Evolutionary conservation across 2,797 vertebrate species (phyloP).

Genomic region (Valencia hispanica): DNA sequence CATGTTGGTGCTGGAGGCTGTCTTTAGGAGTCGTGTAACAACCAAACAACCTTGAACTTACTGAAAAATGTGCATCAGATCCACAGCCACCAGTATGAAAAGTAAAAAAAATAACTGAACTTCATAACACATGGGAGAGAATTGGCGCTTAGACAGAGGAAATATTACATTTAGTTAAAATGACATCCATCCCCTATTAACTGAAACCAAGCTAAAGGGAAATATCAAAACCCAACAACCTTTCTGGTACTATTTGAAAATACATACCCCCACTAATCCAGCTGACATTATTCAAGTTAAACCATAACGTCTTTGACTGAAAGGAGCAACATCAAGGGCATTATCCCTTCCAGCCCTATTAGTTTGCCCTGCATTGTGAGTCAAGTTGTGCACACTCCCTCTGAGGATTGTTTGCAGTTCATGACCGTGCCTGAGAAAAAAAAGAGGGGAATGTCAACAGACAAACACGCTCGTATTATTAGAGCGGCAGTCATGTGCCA

Average conservation of each 20-base stretch:
- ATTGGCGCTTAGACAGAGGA: not conserved
- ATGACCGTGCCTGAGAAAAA: conserved; percentile 56
- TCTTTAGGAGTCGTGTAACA: not conserved
- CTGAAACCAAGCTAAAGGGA: not conserved
- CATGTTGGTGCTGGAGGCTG: not conserved
- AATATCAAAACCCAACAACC: not conserved
- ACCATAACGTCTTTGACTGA: conserved; percentile 47
- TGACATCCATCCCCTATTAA: not conserved
- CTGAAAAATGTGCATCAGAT: not conserved
- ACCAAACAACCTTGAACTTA: not conserved
- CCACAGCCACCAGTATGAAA: not conserved
- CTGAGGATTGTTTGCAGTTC: conserved; percentile 64
- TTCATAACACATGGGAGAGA: not conserved
- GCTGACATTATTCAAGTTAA: conserved; percentile 44
- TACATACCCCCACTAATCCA: conserved; percentile 8
- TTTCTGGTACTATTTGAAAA: not conserved
- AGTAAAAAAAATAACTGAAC: not conserved
- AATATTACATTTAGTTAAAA: not conserved
- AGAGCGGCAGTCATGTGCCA: conserved; percentile 67
- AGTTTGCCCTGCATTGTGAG: conserved; percentile 46
- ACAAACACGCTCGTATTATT: conserved; percentile 58
- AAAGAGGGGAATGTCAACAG: conserved; percentile 49
- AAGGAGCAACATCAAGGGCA: conserved; percentile 56
- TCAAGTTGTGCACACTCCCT: conserved; percentile 40
- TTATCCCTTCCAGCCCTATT: conserved; percentile 47